Percentiles rank a stretch among this genome's conserved stretches.
Evolutionary conservation across 2,888 invertebrate species (phyloP).

Genomic region (Acholoe squamosa): DNA sequence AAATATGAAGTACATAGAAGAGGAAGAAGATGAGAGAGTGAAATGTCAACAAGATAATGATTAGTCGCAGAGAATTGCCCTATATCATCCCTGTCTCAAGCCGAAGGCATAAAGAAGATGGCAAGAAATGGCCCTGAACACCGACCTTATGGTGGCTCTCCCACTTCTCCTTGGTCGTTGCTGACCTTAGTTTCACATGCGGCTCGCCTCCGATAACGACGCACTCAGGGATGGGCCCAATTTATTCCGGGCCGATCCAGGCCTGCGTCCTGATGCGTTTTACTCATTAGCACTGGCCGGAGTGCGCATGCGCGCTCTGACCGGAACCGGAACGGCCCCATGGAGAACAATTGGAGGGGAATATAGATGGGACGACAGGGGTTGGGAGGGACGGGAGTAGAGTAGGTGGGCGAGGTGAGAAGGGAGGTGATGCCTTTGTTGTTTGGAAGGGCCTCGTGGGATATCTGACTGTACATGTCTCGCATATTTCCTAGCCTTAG

Average conservation of each 20-base stretch:
- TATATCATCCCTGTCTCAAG: no score
- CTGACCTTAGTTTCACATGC: neutral
- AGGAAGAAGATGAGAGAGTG: no score
- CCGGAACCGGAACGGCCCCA: slow-evolving; percentile 31
- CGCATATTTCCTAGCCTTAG: no score
- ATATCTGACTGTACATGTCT: neutral
- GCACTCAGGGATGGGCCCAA: neutral
- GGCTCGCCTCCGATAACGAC: neutral
- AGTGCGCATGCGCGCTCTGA: neutral
- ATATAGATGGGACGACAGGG: slow-evolving; percentile 13
- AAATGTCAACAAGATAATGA: no score
- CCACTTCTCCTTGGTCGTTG: neutral
- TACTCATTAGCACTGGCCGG: slow-evolving; percentile 53
- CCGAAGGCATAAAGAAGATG: no score
- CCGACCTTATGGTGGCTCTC: no score
- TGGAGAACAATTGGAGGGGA: slow-evolving; percentile 39
- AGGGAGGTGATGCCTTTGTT: neutral
- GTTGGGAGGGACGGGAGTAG: neutral
- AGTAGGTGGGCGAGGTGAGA: neutral
- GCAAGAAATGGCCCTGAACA: no score
- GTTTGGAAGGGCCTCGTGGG: neutral
- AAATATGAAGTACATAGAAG: no score
- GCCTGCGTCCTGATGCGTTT: slow-evolving; percentile 48
- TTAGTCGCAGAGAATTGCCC: no score
- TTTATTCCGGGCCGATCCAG: slow-evolving; percentile 40